Evolutionary conservation across 1,140 invertebrate species (phyloP).

Genomic region (Drosophila varians): DNA sequence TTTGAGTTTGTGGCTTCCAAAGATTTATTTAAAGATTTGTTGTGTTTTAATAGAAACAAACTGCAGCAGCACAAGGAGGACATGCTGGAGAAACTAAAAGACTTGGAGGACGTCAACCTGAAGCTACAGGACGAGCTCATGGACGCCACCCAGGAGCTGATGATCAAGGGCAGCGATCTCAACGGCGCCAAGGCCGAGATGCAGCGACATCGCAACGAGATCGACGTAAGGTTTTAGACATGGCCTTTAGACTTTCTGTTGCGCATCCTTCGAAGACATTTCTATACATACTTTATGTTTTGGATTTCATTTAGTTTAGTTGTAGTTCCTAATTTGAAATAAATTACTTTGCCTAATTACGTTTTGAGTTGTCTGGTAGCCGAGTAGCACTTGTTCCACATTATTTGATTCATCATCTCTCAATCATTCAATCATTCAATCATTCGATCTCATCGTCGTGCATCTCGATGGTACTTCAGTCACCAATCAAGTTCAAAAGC

Average conservation of each 20-base stretch:
- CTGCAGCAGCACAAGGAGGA: slow-evolving; percentile 83
- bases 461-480: slow-evolving; percentile 61
- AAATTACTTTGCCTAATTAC: slow-evolving; percentile 52
- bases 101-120: slow-evolving; percentile 85
- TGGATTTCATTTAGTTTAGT: slow-evolving; percentile 51
- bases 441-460: slow-evolving; percentile 31
- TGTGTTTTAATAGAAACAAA: slow-evolving; percentile 65
- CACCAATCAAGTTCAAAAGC: slow-evolving; percentile 74
- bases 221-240: slow-evolving; percentile 83
- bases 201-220: slow-evolving; percentile 84
- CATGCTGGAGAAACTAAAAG: slow-evolving; percentile 84
- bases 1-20: slow-evolving; percentile 1
- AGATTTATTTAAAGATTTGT: not conserved
- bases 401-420: slow-evolving; percentile 42
- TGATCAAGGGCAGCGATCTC: slow-evolving; percentile 84
- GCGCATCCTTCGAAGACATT: slow-evolving; percentile 76
- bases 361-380: slow-evolving; percentile 24
- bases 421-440: slow-evolving; percentile 26
- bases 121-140: slow-evolving; percentile 85
- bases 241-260: slow-evolving; percentile 52
- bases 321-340: slow-evolving; percentile 43
- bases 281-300: slow-evolving; percentile 69
- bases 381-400: slow-evolving; percentile 5
- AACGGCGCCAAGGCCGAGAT: slow-evolving; percentile 84
- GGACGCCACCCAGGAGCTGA: slow-evolving; percentile 84